phyloP scores from a whole-genome alignment of 2,113 vertebrate species.

The Caloenas nicobarica region DNA sequence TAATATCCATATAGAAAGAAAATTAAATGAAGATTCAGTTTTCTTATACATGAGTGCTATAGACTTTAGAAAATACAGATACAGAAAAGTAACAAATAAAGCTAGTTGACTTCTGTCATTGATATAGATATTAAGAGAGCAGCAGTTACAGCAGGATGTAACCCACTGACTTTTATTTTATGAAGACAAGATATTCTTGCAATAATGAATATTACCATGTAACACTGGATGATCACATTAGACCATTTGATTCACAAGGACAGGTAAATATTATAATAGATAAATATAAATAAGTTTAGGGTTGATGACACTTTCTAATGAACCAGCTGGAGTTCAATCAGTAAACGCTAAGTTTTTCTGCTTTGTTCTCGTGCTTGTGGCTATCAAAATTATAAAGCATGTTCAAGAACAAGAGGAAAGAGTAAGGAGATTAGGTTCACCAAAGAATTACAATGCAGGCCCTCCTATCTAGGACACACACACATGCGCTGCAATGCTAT shows the following conservation, averaged over 20 bases:
- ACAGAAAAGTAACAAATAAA: background rate
- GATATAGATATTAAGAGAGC: background rate
- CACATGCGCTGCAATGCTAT: constrained; percentile 30
- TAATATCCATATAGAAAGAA: background rate
- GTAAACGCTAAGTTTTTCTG: background rate
- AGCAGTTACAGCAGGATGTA: background rate
- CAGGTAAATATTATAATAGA: background rate
- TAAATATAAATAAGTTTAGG: constrained; percentile 31
- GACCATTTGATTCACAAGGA: background rate
- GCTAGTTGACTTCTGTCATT: background rate
- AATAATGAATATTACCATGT: background rate
- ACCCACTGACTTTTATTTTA: background rate
- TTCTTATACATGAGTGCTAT: background rate
- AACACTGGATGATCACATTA: background rate
- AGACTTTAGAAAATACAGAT: background rate
- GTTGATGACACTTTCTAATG: background rate
- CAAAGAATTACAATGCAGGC: constrained; percentile 50
- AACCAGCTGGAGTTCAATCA: constrained; percentile 2
- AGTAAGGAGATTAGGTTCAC: constrained; percentile 8
- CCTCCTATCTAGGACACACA: constrained; percentile 48
- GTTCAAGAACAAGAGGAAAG: constrained; percentile 31
- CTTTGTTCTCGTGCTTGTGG: background rate
- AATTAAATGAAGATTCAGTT: background rate
- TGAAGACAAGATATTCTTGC: background rate
- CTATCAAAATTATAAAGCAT: constrained; percentile 35